Evolutionary conservation across 2,797 vertebrate species (phyloP), one percentile per base, ranked within the genome.

Genomic region (Heliangelus exortis): DNA sequence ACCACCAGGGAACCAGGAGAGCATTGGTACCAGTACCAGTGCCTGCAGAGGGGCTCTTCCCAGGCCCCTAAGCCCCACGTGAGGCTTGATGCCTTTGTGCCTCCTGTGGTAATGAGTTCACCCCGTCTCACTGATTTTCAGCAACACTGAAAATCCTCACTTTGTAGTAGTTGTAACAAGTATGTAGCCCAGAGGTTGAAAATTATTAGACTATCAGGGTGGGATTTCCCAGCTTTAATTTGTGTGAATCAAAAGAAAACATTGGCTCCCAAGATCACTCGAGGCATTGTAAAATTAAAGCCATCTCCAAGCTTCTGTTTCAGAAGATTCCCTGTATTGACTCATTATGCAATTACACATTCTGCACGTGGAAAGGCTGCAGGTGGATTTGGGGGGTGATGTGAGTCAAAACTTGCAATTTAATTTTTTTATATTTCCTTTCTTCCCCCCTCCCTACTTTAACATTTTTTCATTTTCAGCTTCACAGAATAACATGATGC

Each of bases 161-260:
- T 77, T 80, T 80, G n/a, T 73, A 77, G 63, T 34, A 53, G n/a
- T 48, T 74, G 53, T 53, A 85, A 83, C 20, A 61, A 66, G 58
- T 74, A 23, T 9, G 31, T 87, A 89, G 63, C 84, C 66, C 50
- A 58, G 23, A 71, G 71, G 33, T 57, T 92, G 85, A 47, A 86
- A 82, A 48, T 69, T 53, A 69, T 51, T 82, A 16, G 22, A 25
- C 31, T 80, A 48, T 29, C 53, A 39, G 57, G 63, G 50, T 51
- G 72, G 81, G 89, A 77, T 89, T 92, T 87, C 41, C 68, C 79
- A 82, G 57, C 26, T 88, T 78, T 93, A 41, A 65, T 84, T 74
- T 85, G 45, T 78, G 26, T 59, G 71, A 53, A 54, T 82, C 36
- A 51, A 63, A 71, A 63, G 48, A 67, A 79, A 86, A 73, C 16